Base-by-base conservation (phyloP, 1,140 invertebrate species). In the Polypedilum vanderplanki region DNA sequence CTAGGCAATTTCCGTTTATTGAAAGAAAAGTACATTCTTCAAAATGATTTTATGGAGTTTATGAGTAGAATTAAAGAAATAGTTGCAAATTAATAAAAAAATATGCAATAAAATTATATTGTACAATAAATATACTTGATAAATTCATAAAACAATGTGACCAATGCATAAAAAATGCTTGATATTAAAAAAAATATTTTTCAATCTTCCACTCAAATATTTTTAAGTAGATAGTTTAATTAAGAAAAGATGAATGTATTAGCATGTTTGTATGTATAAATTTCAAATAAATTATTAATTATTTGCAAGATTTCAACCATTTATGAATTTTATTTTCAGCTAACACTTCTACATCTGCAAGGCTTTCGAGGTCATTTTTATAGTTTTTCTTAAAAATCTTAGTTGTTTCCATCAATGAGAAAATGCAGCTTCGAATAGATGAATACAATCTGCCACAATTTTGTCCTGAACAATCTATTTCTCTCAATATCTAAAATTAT, bases 1-100 rank as follows among this genome's bases (percentile, higher is more conserved):
- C 87, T 91, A 74, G 92, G 90, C 0, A 88, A 70, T 70, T 70
- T 70, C 18, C 17, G 20, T 18, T 70, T 70, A 22, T 20, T 70
- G 10, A 70, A 70, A 22, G 65, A 70, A 18, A 70, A 70, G 18
- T 70, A 70, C 18, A 18, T 70, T 70, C 15, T 70, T 70, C n/a
- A 70, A 18, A 18, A 22, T 12, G 17, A 70, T 22, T 70, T 70
- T 70, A 70, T 70, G 65, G 17, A 20, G 7, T 70, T 70, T 22
- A 5, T 70, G 17, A 18, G 65, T 20, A n/a, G 20, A 20, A 18
- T 70, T 9, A 70, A 70, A 18, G 65, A 70, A 10, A 18, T 20
- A 5, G 17, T 70, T 70, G 46, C 46, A 12, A 57, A 57, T 57
- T 57, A 57, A 3, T 9, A 4, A 57, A 4, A 57, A 33, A n/a